Percentiles rank a stretch among this genome's conserved stretches.
Conservation (phyloP, 2,888 invertebrate species). For the Teinopalpus imperialis region DNA sequence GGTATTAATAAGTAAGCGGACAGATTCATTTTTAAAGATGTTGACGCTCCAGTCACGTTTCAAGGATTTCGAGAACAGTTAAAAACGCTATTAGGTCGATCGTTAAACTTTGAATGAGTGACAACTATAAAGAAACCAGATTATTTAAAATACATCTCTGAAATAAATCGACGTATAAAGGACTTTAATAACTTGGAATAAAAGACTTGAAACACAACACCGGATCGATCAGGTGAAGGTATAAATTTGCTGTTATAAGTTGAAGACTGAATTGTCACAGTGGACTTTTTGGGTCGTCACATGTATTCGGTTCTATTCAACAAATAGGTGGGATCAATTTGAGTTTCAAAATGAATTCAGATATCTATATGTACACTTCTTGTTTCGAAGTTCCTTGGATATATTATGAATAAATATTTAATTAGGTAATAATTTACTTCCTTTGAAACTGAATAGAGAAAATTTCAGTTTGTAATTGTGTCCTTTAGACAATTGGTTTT, state of each 20-base stretch:
- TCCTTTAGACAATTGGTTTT: no score
- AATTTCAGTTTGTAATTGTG: no score
- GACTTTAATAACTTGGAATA: background rate
- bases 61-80: constrained; percentile 76
- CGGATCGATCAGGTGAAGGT: background rate
- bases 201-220: background rate
- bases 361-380: no score
- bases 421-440: no score
- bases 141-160: constrained; percentile 19
- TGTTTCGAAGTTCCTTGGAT: no score
- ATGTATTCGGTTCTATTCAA: constrained; percentile 70
- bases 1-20: constrained; percentile 67
- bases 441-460: no score
- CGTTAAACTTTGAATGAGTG: constrained; percentile 79
- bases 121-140: constrained; percentile 65
- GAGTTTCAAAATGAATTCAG: constrained; percentile 56
- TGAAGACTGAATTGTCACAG: constrained; percentile 66
- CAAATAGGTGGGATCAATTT: constrained; percentile 66
- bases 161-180: constrained; percentile 1
- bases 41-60: constrained; percentile 77
- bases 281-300: constrained; percentile 70
- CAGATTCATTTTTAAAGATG: constrained; percentile 73
- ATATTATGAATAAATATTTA: no score
- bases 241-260: constrained; percentile 52
- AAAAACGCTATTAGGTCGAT: constrained; percentile 78